Evolutionary conservation across 2,113 vertebrate genomes (phyloP).

Genomic region (Sminthopsis crassicaudata): DNA sequence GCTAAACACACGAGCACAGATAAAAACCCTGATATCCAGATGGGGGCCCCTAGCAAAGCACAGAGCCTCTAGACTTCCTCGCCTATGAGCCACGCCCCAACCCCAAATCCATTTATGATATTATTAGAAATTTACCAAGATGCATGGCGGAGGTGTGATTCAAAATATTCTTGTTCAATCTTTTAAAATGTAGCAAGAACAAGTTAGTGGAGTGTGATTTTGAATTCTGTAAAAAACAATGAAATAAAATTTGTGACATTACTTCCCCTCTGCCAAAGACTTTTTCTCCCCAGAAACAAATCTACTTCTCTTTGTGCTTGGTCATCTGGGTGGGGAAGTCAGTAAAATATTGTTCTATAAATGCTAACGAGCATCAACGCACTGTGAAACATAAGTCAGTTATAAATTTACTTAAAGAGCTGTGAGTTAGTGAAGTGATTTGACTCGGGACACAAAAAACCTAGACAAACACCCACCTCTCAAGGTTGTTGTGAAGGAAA

Average conservation of each 20-base stretch:
- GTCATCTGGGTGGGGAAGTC: background rate
- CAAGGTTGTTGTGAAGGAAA: background rate
- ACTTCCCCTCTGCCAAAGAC: background rate
- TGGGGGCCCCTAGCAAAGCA: background rate
- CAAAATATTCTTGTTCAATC: background rate
- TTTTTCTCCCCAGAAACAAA: background rate
- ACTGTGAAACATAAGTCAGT: background rate
- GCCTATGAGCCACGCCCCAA: background rate
- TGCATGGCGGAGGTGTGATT: background rate
- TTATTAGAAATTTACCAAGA: background rate
- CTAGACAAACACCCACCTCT: background rate
- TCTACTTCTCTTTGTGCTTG: background rate
- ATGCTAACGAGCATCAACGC: background rate
- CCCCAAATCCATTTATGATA: background rate
- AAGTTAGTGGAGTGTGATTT: background rate
- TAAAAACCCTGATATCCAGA: background rate
- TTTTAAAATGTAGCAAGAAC: background rate
- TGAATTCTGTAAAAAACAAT: background rate
- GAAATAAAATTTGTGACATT: background rate
- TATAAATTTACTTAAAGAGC: background rate
- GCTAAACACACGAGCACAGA: background rate
- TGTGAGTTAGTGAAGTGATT: background rate
- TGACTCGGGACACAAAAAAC: background rate
- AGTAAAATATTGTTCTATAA: background rate
- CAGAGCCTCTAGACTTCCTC: background rate